Conservation (phyloP, 2,113 vertebrate genomes). For the Hippocampus barbouri region DNA sequence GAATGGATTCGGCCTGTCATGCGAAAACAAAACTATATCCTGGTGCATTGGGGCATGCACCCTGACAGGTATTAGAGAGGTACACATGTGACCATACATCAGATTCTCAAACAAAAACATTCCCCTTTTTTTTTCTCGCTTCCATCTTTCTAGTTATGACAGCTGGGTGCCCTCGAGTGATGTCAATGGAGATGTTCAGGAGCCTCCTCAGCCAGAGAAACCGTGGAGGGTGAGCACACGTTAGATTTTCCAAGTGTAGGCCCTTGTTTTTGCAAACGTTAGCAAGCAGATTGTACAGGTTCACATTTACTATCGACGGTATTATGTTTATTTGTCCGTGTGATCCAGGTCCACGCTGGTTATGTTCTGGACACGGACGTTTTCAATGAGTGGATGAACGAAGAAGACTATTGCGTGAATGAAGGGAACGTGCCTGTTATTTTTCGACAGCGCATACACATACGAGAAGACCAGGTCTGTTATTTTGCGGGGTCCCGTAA, state of each 20-base stretch:
- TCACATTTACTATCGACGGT: no score
- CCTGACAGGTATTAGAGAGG: slow-evolving; percentile 70
- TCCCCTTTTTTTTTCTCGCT: neutral
- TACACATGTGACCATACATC: neutral
- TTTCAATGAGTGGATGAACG: slow-evolving; percentile 98
- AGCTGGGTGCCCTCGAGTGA: slow-evolving; percentile 86
- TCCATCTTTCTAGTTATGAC: slow-evolving; percentile 84
- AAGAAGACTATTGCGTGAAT: slow-evolving; percentile 93
- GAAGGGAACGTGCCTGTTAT: slow-evolving; percentile 80
- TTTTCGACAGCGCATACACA: slow-evolving; percentile 81
- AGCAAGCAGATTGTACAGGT: neutral
- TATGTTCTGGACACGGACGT: slow-evolving; percentile 89
- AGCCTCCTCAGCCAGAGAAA: slow-evolving; percentile 81
- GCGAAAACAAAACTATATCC: slow-evolving; percentile 85
- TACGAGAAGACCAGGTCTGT: slow-evolving; percentile 83
- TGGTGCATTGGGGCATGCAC: slow-evolving; percentile 93
- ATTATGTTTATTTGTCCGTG: no score
- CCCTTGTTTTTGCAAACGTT: no score
- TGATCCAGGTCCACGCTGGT: slow-evolving; percentile 81
- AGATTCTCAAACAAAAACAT: neutral
- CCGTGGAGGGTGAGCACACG: slow-evolving; percentile 81
- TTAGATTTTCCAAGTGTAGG: neutral
- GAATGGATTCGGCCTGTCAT: slow-evolving; percentile 94
- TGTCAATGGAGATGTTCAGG: slow-evolving; percentile 86
- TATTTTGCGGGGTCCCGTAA: neutral